These are phyloP conservation scores for Mycteria americana DNA, from an alignment of 2,797 vertebrate genomes.

Conservation along the genomic window DNA sequence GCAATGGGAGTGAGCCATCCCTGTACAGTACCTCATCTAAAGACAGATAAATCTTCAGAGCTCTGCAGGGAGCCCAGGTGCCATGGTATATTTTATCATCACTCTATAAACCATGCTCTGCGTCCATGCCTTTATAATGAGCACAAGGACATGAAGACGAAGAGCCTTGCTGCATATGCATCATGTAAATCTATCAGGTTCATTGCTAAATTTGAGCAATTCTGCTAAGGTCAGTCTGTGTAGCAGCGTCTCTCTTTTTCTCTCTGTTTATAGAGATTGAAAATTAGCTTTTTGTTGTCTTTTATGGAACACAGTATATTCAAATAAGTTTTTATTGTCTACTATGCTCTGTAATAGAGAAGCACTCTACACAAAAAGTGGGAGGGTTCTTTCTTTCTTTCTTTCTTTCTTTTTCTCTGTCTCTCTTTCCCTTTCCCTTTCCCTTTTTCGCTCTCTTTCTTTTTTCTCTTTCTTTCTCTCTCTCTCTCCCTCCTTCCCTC, in stretches of 20 bases:
- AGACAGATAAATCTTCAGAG: slow-evolving; percentile 68
- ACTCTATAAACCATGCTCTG: slow-evolving; percentile 64
- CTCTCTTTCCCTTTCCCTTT: fast-evolving
- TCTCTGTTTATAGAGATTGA: slow-evolving; percentile 7
- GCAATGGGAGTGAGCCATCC: not conserved
- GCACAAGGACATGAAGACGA: slow-evolving; percentile 59
- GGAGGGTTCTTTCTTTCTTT: not conserved
- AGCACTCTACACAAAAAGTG: not conserved
- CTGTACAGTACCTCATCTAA: slow-evolving; percentile 55
- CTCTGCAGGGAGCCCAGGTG: slow-evolving; percentile 65
- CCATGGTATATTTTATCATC: slow-evolving; percentile 69
- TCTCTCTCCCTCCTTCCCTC: too few species aligned
- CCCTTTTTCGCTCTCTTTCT: too few species aligned
- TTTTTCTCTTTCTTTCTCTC: too few species aligned
- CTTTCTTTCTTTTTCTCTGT: too few species aligned
- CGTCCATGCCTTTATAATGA: slow-evolving; percentile 70
- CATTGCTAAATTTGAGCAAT: slow-evolving; percentile 63
- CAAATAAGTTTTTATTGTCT: not conserved
- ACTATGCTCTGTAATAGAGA: not conserved
- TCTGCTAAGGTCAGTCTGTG: slow-evolving; percentile 41
- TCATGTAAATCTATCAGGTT: slow-evolving; percentile 70
- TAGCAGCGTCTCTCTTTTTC: not conserved
- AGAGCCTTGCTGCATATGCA: slow-evolving; percentile 58
- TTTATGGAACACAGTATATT: not conserved
- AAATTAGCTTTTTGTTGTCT: slow-evolving; percentile 13